Conservation (phyloP, 1,140 invertebrate species). For the Himalopsyche phryganea region DNA sequence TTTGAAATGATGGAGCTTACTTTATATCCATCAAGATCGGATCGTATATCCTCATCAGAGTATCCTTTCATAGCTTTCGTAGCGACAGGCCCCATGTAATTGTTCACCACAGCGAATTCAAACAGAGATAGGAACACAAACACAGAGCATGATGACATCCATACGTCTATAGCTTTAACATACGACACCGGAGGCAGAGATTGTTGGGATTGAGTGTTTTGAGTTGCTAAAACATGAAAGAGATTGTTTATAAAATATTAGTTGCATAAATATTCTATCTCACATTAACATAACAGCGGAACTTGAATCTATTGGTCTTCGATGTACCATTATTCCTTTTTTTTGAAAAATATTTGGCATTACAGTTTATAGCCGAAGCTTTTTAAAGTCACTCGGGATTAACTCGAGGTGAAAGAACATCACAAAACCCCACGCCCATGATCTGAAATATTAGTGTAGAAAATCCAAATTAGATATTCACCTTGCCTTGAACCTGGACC, state of each 20-base stretch:
- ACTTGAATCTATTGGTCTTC: neutral
- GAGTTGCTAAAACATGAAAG: slow-evolving; percentile 67
- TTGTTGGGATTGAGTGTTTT: slow-evolving; percentile 87
- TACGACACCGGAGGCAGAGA: slow-evolving; percentile 87
- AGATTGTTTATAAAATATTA: no score
- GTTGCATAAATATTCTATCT: no score
- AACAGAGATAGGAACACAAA: slow-evolving; percentile 90
- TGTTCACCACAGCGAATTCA: slow-evolving; percentile 90
- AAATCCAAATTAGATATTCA: no score
- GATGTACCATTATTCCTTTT: no score
- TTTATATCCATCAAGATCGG: slow-evolving; percentile 72
- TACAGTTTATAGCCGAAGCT: no score
- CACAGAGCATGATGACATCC: slow-evolving; percentile 90
- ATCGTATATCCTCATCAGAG: slow-evolving; percentile 77
- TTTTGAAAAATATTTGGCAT: no score
- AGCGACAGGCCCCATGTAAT: slow-evolving; percentile 84
- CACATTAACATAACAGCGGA: neutral
- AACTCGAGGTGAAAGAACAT: no score
- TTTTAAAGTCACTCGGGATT: no score
- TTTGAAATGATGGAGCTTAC: no score
- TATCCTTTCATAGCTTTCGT: slow-evolving; percentile 89
- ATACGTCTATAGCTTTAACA: slow-evolving; percentile 89
- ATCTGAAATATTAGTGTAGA: no score
- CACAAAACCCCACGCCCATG: no score
- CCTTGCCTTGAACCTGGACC: no score